Conservation (phyloP, 1,140 invertebrate genomes). For the Drosophila murphyi region DNA sequence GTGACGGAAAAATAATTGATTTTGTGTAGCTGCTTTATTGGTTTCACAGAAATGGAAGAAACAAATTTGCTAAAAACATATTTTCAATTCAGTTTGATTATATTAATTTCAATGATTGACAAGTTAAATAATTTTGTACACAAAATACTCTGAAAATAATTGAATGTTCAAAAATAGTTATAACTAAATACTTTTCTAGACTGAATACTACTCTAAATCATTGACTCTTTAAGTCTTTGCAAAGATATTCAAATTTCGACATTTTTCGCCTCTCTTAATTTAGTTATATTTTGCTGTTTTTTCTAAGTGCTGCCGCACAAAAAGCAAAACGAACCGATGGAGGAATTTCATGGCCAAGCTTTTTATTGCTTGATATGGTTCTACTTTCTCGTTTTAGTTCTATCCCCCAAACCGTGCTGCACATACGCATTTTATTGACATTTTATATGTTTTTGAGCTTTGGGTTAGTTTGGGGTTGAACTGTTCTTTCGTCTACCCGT, state of each 20-base stretch:
- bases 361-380: conserved; percentile 69
- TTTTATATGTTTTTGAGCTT: conserved; percentile 73
- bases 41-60: neutral
- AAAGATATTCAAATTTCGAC: conserved; percentile 40
- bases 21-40: neutral
- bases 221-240: neutral
- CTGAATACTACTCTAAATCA: no score
- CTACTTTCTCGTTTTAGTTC: conserved; percentile 33
- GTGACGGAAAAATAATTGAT: conserved; percentile 36
- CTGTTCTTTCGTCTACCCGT: neutral
- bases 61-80: neutral
- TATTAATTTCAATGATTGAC: no score
- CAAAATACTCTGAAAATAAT: no score
- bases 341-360: conserved; percentile 62
- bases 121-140: no score
- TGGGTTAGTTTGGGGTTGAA: conserved; percentile 72
- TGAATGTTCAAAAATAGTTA: no score
- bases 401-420: conserved; percentile 24
- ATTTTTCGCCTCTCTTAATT: conserved; percentile 17
- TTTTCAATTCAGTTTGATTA: neutral
- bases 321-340: conserved; percentile 48
- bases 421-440: conserved; percentile 42
- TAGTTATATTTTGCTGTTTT: conserved; percentile 54
- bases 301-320: conserved; percentile 35
- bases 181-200: no score